phyloP scores from a whole-genome alignment of 2,888 invertebrate genomes.

The Dendrolimus houi region DNA sequence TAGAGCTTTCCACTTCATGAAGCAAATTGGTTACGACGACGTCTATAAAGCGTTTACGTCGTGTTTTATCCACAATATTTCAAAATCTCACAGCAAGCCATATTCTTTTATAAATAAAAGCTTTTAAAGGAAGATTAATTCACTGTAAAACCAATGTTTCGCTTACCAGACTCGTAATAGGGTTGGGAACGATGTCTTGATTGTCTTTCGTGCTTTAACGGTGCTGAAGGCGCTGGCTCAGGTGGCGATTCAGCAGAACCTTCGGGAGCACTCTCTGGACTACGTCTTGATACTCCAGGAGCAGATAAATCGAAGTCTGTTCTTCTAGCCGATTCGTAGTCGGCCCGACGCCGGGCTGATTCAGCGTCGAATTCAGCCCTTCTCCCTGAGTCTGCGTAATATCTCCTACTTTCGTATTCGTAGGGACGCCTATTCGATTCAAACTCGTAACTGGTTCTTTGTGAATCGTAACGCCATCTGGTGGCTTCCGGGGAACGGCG shows the following conservation, averaged over 20 bases:
- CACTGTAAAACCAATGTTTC: background rate
- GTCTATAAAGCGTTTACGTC: background rate
- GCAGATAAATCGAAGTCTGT: conserved; percentile 67
- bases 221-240: conserved; percentile 68
- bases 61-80: background rate
- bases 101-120: background rate
- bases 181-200: conserved; percentile 58
- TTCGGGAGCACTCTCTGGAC: conserved; percentile 67
- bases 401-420: conserved; percentile 55
- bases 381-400: conserved; percentile 55
- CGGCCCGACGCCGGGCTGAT: conserved; percentile 59
- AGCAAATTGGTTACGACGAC: background rate
- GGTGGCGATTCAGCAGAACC: conserved; percentile 66
- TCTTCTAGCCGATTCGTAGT: conserved; percentile 67
- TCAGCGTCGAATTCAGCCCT: conserved; percentile 59
- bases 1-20: background rate
- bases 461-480: conserved; percentile 67
- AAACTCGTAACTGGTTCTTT: conserved; percentile 60
- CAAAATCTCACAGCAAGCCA: background rate
- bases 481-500: conserved; percentile 61
- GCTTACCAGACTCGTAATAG: conserved; percentile 69
- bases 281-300: conserved; percentile 55
- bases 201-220: conserved; percentile 54
- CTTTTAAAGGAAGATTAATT: background rate
- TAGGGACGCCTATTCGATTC: conserved; percentile 57